Evolutionary conservation across 37 sponge, comb jelly and placozoan species (phyloP).

Genomic region (Agelas oroides): DNA sequence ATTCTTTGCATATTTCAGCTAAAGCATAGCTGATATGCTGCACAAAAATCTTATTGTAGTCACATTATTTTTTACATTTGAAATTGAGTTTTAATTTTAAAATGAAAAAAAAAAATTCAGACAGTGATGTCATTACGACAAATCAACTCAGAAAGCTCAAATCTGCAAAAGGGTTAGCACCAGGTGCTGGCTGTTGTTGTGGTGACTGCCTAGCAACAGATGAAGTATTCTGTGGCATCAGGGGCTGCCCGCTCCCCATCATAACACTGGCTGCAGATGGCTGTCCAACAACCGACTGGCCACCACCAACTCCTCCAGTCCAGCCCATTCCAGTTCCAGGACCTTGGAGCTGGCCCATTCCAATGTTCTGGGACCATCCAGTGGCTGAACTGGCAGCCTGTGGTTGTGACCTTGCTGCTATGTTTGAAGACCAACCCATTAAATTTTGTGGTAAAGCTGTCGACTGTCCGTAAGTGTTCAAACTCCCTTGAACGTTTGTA

Average conservation of each 20-base stretch:
- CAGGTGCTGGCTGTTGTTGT: slow-evolving; percentile 23
- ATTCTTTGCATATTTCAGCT: no score
- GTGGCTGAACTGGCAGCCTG: not conserved
- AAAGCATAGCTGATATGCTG: no score
- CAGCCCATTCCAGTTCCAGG: not conserved
- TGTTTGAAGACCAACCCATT: no score
- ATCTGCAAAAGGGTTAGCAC: slow-evolving; percentile 62
- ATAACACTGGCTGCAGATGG: not conserved
- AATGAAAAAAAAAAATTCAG: no score
- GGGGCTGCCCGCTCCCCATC: slow-evolving; percentile 26
- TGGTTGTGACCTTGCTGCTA: not conserved
- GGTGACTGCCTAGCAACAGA: not conserved
- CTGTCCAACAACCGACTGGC: not conserved
- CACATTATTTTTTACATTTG: no score
- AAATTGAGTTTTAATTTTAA: no score
- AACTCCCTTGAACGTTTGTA: no score
- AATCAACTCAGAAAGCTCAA: slow-evolving; percentile 28
- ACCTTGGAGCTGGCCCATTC: not conserved
- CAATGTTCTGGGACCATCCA: not conserved
- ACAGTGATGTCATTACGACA: no score
- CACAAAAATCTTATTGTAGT: no score
- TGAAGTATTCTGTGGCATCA: not conserved
- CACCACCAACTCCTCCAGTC: not conserved
- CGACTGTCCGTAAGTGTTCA: no score
- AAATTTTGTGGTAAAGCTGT: no score